phyloP scores from a whole-genome alignment of 2,113 vertebrate species.

The Galeopterus variegatus region DNA sequence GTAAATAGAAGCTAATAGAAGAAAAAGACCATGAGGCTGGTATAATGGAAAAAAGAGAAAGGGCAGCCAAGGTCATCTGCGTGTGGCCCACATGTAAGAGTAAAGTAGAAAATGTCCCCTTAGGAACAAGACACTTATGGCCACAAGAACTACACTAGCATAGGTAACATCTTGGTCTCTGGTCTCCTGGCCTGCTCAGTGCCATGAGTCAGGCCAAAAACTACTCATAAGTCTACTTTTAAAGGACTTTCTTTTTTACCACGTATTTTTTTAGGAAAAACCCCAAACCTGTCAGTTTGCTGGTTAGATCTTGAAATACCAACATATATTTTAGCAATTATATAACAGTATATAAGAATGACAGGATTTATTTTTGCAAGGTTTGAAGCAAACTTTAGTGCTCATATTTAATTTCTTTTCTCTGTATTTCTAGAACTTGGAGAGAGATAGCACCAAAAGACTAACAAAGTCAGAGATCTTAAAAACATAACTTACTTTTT shows the following conservation, averaged over 20 bases:
- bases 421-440: neutral
- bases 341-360: neutral
- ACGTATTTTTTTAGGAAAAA: neutral
- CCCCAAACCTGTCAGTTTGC: neutral
- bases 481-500: neutral
- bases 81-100: rapidly evolving
- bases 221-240: neutral
- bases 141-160: rapidly evolving
- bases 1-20: neutral
- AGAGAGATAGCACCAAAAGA: neutral
- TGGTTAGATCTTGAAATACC: neutral
- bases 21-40: neutral
- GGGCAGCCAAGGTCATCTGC: neutral
- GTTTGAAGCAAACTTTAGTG: neutral
- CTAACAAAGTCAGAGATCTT: neutral
- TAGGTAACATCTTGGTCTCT: rapidly evolving
- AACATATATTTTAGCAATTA: neutral
- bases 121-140: rapidly evolving
- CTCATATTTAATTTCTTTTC: neutral
- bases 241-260: neutral
- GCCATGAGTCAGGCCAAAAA: neutral
- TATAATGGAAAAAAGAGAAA: no score
- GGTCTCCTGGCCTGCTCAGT: neutral
- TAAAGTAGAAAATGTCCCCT: rapidly evolving
- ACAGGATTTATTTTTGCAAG: neutral